Base-by-base conservation (phyloP, 2,113 vertebrate genomes). In the Quiscalus mexicanus region DNA sequence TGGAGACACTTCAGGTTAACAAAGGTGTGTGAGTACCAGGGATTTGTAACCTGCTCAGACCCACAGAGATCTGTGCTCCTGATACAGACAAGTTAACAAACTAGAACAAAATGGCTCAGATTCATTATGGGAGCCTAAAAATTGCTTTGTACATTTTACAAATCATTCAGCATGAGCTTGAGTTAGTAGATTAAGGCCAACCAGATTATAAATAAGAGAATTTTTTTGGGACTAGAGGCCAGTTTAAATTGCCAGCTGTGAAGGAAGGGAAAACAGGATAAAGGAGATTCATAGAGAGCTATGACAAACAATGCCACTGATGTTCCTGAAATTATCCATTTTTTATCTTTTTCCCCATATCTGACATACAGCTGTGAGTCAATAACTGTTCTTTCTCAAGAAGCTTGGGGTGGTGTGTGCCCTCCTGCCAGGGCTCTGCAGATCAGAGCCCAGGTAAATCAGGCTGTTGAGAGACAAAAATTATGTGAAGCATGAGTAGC, bases 181-280 rank as follows among this genome's bases (percentile, higher is more conserved):
- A 88, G 31, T 93, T 84, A 74, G 90, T 85, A 96, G 93, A 90
- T 95, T 94, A 88, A 88, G 63, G 68, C 64, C 88, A 94, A 89
- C 60, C 53, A 78, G 86, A 90, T 92, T 85, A 96, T 31, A 95
- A 88, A 86, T 84, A 92, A 90, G 64, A 93, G 76, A 85, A 81
- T 71, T 91, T 87, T 87, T 94, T 74, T 63, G 33, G 70, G 82
- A 53, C 44, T 87, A 35, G 44, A 74, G 60, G 35, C 39, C 44
- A 67, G 67, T 83, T 76, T 45, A 45, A 22, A 19, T 77, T 93
- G 39, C 59, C 64, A 73, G 39, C 31, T 91, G 83, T 88, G 75
- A 83, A 90, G 45, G 55, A 68, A 68, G 22, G 44, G 30, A 42
- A 76, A 88, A 88, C 86, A 77, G 6, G 6, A 19, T 64, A 65